These are phyloP conservation scores for Aphyosemion australe DNA, from an alignment of 2,113 vertebrate species.

Conservation along the genomic window DNA sequence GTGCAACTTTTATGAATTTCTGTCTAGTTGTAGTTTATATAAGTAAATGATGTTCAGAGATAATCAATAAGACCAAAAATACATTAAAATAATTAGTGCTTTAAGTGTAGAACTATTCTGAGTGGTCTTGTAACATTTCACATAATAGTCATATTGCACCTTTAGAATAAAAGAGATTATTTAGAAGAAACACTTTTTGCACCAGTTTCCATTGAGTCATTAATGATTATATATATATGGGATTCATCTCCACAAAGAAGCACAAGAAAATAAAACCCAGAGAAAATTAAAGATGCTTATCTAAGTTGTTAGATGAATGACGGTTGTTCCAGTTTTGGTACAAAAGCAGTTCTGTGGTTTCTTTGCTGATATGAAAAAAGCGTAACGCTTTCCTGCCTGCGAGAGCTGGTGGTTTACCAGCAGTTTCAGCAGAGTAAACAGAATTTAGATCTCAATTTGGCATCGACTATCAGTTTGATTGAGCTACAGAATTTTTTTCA, in stretches of 20 bases:
- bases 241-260: not conserved
- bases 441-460: constrained; percentile 41
- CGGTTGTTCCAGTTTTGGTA: constrained; percentile 21
- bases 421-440: constrained; percentile 40
- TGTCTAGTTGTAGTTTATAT: too few relatives aligned
- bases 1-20: too few relatives aligned
- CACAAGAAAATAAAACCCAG: not conserved
- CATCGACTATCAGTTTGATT: constrained; percentile 39
- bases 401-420: constrained; percentile 47
- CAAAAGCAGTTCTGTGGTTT: constrained; percentile 37
- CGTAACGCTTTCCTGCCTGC: constrained; percentile 48
- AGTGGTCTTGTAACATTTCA: too few relatives aligned
- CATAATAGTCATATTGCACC: too few relatives aligned
- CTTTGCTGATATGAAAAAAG: constrained; percentile 23
- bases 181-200: too few relatives aligned
- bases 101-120: too few relatives aligned
- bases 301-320: constrained; percentile 10
- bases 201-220: not conserved
- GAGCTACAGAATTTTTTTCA: constrained; percentile 35
- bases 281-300: not conserved
- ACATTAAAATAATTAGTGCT: too few relatives aligned
- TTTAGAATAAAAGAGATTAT: too few relatives aligned
- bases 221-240: not conserved
- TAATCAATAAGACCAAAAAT: too few relatives aligned
- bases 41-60: too few relatives aligned